Percentiles rank a stretch among this genome's conserved stretches.
phyloP scores from a whole-genome alignment of 2,888 invertebrate species.

The Polylopha cassiicola region DNA sequence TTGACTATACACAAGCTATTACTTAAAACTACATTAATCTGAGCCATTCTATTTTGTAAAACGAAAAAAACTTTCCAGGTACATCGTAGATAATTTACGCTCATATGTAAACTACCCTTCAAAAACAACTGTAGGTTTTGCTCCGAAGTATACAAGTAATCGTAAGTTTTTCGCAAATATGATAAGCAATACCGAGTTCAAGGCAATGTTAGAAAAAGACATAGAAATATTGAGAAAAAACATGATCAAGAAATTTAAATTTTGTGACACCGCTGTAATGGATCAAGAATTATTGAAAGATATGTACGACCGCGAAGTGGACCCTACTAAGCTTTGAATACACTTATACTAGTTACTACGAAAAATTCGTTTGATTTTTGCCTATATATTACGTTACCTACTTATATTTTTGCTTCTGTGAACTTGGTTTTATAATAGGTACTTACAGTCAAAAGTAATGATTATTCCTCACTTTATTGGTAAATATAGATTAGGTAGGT shows the following conservation, averaged over 20 bases:
- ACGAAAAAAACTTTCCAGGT: constrained; percentile 36
- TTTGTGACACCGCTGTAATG: constrained; percentile 38
- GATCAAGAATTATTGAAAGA: constrained; percentile 27
- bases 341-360: too few relatives aligned
- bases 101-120: constrained; percentile 48
- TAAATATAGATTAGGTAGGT: too few relatives aligned
- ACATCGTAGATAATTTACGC: constrained; percentile 45
- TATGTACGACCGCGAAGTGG: constrained; percentile 52
- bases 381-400: too few relatives aligned
- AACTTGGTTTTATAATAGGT: too few relatives aligned
- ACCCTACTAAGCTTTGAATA: too few relatives aligned
- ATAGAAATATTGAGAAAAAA: constrained; percentile 36
- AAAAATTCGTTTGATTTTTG: too few relatives aligned
- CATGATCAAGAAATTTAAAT: constrained; percentile 45
- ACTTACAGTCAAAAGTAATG: too few relatives aligned
- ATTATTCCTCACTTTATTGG: too few relatives aligned
- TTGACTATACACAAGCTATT: too few relatives aligned
- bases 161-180: constrained; percentile 63
- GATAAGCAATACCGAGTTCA: constrained; percentile 46
- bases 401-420: too few relatives aligned
- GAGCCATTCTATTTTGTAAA: not conserved
- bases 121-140: constrained; percentile 58
- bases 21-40: not conserved
- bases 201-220: constrained; percentile 49
- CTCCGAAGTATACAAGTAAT: constrained; percentile 52